Evolutionary conservation across 2,797 vertebrate genomes (phyloP).

Genomic region (Danio tinwini): DNA sequence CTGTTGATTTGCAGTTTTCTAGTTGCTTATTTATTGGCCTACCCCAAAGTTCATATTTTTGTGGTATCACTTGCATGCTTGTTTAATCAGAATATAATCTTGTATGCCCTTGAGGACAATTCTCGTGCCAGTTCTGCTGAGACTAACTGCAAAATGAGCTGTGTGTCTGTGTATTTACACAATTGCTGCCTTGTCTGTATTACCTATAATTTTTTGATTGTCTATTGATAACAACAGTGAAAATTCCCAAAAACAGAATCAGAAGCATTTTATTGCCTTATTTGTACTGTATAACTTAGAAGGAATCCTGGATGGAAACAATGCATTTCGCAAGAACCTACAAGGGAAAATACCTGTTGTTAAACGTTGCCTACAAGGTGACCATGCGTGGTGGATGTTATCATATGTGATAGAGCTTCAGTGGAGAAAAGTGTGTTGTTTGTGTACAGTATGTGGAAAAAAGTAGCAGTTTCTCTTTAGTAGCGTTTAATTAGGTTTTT

Average conservation of each 20-base stretch:
- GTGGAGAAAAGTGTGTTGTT: background rate
- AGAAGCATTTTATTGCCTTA: background rate
- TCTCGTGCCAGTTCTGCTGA: background rate
- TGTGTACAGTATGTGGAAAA: background rate
- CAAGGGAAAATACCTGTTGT: background rate
- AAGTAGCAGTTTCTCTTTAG: constrained; percentile 6
- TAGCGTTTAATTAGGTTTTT: background rate
- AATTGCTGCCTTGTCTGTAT: background rate
- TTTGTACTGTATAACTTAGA: background rate
- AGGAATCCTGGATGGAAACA: background rate
- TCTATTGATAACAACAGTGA: background rate
- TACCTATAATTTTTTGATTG: background rate
- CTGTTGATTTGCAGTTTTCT: background rate
- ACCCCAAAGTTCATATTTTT: background rate
- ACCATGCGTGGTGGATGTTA: background rate
- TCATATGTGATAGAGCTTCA: background rate
- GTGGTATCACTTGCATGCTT: constrained; percentile 13
- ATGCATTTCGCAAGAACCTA: background rate
- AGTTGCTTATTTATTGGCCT: constrained; percentile 49
- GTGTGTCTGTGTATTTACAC: background rate
- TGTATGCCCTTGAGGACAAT: background rate
- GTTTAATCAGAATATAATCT: background rate
- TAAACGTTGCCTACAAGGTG: background rate
- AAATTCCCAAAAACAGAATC: background rate
- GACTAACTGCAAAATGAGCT: background rate